Base-by-base conservation (phyloP, 1,140 invertebrate species). In the Stegodyphus mimosarum region DNA sequence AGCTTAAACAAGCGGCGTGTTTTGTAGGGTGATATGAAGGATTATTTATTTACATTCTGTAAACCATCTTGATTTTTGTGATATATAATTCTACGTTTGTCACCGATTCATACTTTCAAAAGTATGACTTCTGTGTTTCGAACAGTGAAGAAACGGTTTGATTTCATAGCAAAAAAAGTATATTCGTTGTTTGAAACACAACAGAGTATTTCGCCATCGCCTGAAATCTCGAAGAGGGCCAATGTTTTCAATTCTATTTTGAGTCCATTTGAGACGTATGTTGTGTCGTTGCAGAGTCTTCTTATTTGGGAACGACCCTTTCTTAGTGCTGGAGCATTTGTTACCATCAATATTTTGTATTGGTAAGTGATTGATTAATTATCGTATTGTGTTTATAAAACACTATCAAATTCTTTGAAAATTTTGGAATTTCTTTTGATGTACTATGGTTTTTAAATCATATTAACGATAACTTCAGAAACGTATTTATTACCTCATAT, bases 241-340 rank as follows among this genome's bases (percentile, higher is more conserved):
- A 60, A 48, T 64, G 79, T 72, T 77, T 83, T 86, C 55, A 74
- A 67, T 67, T 80, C 77, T 78, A 72, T 89, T 60, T 73, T 89
- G 69, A 87, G 85, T 64, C 88, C 88, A 11, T 88, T 89, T 74
- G 89, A 89, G 86, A 80, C 88, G 48, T 89, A 88, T 76, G 83
- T 89, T 69, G 87, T 89, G 17, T 87, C 87, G 66, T 52, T 89
- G 72, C 89, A 89, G 77, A 88, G 88, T 48, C 84, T 89, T 75
- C 87, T 89, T 48, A 89, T 89, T 70, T 89, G 89, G 89, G 89
- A 89, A 86, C 80, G 86, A 75, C 89, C 89, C 9, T 87, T 87
- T 49, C 78, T 87, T 18, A 88, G 88, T 70, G 86, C 89, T 49
- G 69, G 87, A 33, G 87, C 87, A 33, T 88, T 89, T 53, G 78